Evolutionary conservation across 2,113 vertebrate species (phyloP), one percentile per base, ranked within the genome.

Genomic region (Mormoops blainvillei): DNA sequence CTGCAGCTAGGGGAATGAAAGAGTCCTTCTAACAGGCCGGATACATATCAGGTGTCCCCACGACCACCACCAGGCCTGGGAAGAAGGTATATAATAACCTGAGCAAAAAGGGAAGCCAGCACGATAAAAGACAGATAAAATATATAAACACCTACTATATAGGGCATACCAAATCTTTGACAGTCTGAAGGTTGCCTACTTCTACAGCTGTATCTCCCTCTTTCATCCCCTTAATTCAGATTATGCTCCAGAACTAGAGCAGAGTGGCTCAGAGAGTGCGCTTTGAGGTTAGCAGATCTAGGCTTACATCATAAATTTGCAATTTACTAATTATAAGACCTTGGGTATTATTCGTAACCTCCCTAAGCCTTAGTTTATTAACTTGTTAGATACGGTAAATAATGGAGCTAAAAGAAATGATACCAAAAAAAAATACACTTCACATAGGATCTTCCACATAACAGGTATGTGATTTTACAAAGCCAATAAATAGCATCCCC

Each of bases 381-480:
- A 52, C 84, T 94, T 89, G 31, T 94, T 87, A 87, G 86, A 43
- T 19, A n/a, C 16, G 36, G 38, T 89, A 91, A 87, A 78, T 78
- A 87, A 63, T 20, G 7, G 38, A 76, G 19, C 19, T 14, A 88
- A 93, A 82, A 41, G 31, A 86, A 67, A 76, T 73, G 76, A 94
- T 52, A 11, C 26, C 16, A 48, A 76, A 48, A 76, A 28, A 26
- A 84, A 91, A 58, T 7, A 70, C 13, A 61, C 20, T n/a, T n/a
- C 28, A 31, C 45, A 38, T 16, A 65, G 24, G 7, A 18, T 85
- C 50, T 70, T 14, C 33, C 48, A 74, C 31, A 22, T 56, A 58
- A 68, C 26, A 65, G 56, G 36, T 76, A 14, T 78, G 67, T 86
- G 48, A 77, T 93, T 73, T 91, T 71, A 86, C 22, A 54, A 33